phyloP scores from a whole-genome alignment of 2,888 invertebrate species.

The Xanthorhoe designata region DNA sequence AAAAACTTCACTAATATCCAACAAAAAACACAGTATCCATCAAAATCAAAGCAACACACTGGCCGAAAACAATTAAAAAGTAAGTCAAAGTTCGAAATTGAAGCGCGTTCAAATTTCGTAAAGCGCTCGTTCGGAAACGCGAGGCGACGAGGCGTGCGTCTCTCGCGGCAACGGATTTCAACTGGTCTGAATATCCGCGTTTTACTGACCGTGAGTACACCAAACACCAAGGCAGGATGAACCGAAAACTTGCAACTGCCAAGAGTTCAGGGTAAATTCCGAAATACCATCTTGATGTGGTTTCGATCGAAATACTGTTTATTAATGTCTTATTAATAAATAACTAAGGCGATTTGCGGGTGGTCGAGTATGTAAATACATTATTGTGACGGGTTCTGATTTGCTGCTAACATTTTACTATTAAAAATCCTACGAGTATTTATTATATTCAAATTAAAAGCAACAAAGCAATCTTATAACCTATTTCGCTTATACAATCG shows the following conservation, averaged over 20 bases:
- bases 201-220: slow-evolving; percentile 20
- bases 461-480: neutral
- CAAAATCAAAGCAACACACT: slow-evolving; percentile 20
- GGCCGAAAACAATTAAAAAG: slow-evolving; percentile 19
- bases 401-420: no score
- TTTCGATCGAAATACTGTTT: neutral
- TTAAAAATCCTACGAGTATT: no score
- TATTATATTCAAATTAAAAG: neutral
- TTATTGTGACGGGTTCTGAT: neutral
- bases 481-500: neutral
- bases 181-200: slow-evolving; percentile 27
- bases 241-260: slow-evolving; percentile 13
- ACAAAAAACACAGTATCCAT: slow-evolving; percentile 10
- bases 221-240: no score
- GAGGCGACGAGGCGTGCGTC: slow-evolving; percentile 22
- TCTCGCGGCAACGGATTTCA: slow-evolving; percentile 18
- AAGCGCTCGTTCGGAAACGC: slow-evolving; percentile 23
- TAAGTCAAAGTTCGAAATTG: slow-evolving; percentile 25
- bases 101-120: slow-evolving; percentile 28
- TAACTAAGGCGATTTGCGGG: neutral
- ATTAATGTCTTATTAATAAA: neutral
- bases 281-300: neutral
- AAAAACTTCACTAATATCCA: slow-evolving; percentile 10
- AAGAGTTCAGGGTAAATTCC: slow-evolving; percentile 19
- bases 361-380: neutral